Percentiles rank a stretch among this genome's conserved stretches.
Evolutionary conservation across 2,888 invertebrate species (phyloP).

Genomic region (Pachydiplax longipennis): DNA sequence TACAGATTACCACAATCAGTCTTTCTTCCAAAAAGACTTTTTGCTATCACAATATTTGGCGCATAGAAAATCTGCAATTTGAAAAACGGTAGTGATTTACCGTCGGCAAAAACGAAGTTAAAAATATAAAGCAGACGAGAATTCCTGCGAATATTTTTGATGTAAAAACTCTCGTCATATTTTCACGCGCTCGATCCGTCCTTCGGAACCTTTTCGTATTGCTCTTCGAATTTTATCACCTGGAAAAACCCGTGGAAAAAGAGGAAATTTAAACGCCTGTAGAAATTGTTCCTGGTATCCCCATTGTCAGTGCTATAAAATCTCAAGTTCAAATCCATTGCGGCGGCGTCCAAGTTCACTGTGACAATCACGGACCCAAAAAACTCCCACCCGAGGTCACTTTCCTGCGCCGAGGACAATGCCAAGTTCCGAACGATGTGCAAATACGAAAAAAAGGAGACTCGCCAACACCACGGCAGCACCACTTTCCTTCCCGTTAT

Average conservation of each 20-base stretch:
- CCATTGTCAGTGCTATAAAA: slow-evolving; percentile 22
- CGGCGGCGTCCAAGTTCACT: slow-evolving; percentile 5
- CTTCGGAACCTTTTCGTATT: neutral
- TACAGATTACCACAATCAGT: too few relatives aligned
- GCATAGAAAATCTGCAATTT: too few relatives aligned
- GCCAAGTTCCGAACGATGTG: neutral
- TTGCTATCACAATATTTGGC: too few relatives aligned
- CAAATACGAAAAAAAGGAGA: neutral
- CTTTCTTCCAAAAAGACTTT: too few relatives aligned
- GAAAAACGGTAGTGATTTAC: too few relatives aligned
- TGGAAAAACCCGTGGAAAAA: neutral
- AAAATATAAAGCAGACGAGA: too few relatives aligned
- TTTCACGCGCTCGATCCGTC: neutral
- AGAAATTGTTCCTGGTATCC: neutral
- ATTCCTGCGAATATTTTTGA: too few relatives aligned
- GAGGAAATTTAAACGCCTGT: neutral
- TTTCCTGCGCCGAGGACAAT: slow-evolving; percentile 14
- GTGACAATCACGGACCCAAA: slow-evolving; percentile 8
- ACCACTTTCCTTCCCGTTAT: slow-evolving; percentile 42
- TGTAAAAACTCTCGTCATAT: too few relatives aligned
- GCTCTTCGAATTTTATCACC: neutral
- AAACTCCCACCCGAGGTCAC: slow-evolving; percentile 5
- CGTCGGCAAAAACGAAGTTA: too few relatives aligned
- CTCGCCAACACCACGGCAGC: neutral
- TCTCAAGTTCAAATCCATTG: slow-evolving; percentile 14